These are phyloP conservation scores for Selene dorsalis DNA, from an alignment of 2,797 vertebrate species.

Conservation along the genomic window DNA sequence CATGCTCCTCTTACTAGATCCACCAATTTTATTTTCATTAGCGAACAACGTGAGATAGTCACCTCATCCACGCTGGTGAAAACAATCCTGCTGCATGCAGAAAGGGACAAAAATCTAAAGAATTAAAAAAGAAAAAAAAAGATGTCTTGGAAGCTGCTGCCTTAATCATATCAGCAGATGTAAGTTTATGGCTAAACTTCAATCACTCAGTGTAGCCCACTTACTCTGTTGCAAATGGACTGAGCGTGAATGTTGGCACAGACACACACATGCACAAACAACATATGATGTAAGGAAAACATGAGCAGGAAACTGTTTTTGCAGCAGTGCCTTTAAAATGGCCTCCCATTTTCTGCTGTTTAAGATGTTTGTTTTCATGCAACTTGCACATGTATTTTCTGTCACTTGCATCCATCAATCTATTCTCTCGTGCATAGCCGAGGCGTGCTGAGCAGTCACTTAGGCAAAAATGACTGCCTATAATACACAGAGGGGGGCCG, in stretches of 20 bases:
- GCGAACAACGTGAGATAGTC: constrained; percentile 26
- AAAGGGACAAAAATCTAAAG: constrained; percentile 17
- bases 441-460: constrained; percentile 63
- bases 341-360: neutral
- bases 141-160: neutral
- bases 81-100: neutral
- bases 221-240: neutral
- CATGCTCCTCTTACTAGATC: constrained; percentile 32
- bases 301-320: neutral
- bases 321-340: neutral
- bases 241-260: neutral
- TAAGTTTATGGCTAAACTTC: neutral
- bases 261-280: neutral
- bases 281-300: neutral
- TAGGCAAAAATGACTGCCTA: constrained; percentile 56
- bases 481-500: constrained; percentile 52
- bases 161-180: constrained; percentile 13
- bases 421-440: constrained; percentile 34
- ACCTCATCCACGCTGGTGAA: neutral
- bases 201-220: neutral
- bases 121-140: neutral
- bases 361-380: constrained; percentile 24
- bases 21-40: constrained; percentile 54
- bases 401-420: constrained; percentile 43
- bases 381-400: constrained; percentile 33